Percentiles rank a stretch among this genome's conserved stretches.
phyloP scores from a whole-genome alignment of 1,140 invertebrate species.

The Hyposmocoma kahamanoa region DNA sequence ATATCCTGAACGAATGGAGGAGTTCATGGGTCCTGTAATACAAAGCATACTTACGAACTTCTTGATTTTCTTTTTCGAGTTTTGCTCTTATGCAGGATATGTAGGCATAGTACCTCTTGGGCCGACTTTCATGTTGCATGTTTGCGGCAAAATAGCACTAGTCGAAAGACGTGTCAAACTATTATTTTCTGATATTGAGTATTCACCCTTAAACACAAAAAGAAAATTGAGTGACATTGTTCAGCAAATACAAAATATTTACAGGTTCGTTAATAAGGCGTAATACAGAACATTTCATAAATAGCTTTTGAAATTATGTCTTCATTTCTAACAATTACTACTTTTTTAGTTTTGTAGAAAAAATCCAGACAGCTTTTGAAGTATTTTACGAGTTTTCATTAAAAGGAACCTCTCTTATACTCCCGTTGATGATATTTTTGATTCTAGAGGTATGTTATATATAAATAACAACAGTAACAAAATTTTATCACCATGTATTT shows the following conservation, averaged over 20 bases:
- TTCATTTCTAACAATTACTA: no score
- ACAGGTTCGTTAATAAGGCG: slow-evolving; percentile 15
- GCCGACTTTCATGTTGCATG: slow-evolving; percentile 37
- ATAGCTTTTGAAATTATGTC: no score
- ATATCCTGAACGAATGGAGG: no score
- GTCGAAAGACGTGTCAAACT: slow-evolving; percentile 16
- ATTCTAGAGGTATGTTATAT: slow-evolving; percentile 25
- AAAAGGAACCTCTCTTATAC: slow-evolving; percentile 26
- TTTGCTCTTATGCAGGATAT: slow-evolving; percentile 21
- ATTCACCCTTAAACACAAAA: slow-evolving; percentile 18
- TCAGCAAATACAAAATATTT: slow-evolving; percentile 17
- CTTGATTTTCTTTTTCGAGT: slow-evolving; percentile 11
- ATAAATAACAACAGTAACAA: no score
- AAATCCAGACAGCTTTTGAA: slow-evolving; percentile 23
- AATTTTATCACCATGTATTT: no score
- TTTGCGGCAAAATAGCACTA: slow-evolving; percentile 36
- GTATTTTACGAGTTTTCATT: slow-evolving; percentile 32
- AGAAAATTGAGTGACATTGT: slow-evolving; percentile 12
- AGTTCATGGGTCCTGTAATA: no score
- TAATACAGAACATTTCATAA: background rate
- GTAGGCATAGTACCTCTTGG: slow-evolving; percentile 27
- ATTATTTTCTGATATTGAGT: slow-evolving; percentile 16
- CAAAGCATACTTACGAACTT: no score
- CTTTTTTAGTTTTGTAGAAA: slow-evolving; percentile 28
- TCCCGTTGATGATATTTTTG: slow-evolving; percentile 30